phyloP scores from a whole-genome alignment of 2,888 invertebrate species.

The Nebria brevicollis region DNA sequence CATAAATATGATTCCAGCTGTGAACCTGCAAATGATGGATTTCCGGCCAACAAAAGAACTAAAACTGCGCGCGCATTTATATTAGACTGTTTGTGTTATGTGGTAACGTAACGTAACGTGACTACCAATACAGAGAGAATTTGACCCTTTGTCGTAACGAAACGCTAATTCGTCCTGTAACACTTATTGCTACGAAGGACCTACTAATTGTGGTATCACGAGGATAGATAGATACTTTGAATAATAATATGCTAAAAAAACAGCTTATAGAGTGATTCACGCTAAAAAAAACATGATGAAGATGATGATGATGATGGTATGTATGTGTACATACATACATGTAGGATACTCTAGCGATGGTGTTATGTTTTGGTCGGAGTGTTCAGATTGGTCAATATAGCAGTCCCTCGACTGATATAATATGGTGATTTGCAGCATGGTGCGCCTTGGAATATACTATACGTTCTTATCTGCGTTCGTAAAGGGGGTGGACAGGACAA shows the following conservation, averaged over 20 bases:
- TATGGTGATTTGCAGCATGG: constrained; percentile 1
- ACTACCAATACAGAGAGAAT: background rate
- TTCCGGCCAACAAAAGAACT: constrained; percentile 18
- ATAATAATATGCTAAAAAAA: too few species aligned
- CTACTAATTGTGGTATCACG: too few species aligned
- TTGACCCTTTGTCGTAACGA: background rate
- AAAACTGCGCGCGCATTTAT: background rate
- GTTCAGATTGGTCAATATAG: background rate
- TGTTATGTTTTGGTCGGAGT: background rate
- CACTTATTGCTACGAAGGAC: too few species aligned
- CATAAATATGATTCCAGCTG: constrained; percentile 30
- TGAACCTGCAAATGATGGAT: constrained; percentile 25
- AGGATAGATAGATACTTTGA: too few species aligned
- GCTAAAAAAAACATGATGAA: too few species aligned
- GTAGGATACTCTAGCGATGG: too few species aligned
- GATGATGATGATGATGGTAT: too few species aligned
- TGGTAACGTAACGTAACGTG: background rate
- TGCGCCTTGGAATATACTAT: background rate
- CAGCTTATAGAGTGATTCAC: too few species aligned
- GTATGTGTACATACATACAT: too few species aligned
- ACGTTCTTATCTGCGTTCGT: constrained; percentile 1
- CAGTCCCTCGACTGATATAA: background rate
- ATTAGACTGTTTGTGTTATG: background rate
- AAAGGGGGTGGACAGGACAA: background rate
- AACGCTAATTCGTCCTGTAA: background rate